Evolutionary conservation across 2,797 vertebrate species (phyloP).

Genomic region (Ctenosaura bakeri): DNA sequence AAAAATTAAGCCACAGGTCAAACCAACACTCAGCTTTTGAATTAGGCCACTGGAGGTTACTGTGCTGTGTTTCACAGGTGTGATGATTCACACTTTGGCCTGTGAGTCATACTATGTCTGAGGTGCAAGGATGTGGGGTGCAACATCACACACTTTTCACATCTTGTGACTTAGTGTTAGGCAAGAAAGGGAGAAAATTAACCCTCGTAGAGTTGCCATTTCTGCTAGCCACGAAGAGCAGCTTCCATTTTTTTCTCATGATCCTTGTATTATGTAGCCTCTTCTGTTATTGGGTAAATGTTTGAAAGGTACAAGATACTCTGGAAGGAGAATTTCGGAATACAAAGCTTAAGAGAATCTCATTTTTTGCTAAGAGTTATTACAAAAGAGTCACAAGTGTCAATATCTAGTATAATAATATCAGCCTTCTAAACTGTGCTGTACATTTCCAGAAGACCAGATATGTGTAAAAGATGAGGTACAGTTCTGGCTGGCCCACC

Average conservation of each 20-base stretch:
- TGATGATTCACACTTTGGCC: neutral
- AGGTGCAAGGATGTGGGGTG: neutral
- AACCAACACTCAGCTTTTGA: neutral
- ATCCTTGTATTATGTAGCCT: neutral
- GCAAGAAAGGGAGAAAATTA: conserved; percentile 7
- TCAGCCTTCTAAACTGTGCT: neutral
- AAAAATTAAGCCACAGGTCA: neutral
- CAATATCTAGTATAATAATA: neutral
- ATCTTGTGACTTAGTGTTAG: neutral
- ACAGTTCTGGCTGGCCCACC: neutral
- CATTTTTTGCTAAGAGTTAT: neutral
- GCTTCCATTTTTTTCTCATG: neutral
- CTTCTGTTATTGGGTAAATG: rapidly evolving
- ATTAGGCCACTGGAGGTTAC: neutral
- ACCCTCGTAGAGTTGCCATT: neutral
- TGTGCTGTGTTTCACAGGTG: neutral
- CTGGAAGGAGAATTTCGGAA: neutral
- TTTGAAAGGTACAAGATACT: neutral
- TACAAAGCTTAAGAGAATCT: neutral
- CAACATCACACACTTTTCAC: neutral
- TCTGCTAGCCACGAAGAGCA: conserved; percentile 28
- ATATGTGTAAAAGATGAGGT: neutral
- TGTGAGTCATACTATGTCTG: conserved; percentile 47
- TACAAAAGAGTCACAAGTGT: neutral
- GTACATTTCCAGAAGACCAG: too few relatives aligned